Evolutionary conservation across 2,797 vertebrate genomes (phyloP).

Genomic region (Thunnus albacares): DNA sequence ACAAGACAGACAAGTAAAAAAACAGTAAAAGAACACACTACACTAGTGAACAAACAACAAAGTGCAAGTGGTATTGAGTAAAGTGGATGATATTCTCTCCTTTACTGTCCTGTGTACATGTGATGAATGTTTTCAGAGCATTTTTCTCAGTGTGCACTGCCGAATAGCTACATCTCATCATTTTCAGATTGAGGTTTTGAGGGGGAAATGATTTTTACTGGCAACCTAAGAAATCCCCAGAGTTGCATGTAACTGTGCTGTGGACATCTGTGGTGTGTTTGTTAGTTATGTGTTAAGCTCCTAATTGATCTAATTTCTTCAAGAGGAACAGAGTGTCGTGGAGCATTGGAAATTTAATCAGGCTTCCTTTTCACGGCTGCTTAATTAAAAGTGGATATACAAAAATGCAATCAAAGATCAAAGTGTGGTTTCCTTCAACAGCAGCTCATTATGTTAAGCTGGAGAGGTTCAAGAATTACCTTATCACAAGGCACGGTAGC

Average conservation of each 20-base stretch:
- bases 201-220: not conserved
- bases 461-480: not conserved
- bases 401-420: slow-evolving; percentile 11
- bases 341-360: slow-evolving; percentile 14
- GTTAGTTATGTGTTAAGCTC: slow-evolving; percentile 11
- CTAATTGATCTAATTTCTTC: slow-evolving; percentile 13
- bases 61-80: no score
- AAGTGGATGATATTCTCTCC: no score
- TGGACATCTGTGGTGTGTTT: slow-evolving; percentile 26
- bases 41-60: no score
- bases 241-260: not conserved
- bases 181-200: not conserved
- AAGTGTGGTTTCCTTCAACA: slow-evolving; percentile 3
- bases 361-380: not conserved
- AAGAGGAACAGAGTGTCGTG: slow-evolving; percentile 3
- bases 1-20: no score
- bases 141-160: not conserved
- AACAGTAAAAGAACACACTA: no score
- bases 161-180: not conserved
- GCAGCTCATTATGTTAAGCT: not conserved
- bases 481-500: not conserved
- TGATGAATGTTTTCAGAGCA: not conserved
- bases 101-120: not conserved
- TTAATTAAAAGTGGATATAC: slow-evolving; percentile 16
- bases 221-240: not conserved